Base-by-base conservation (phyloP, 2,797 vertebrate genomes). In the Oreortyx pictus region DNA sequence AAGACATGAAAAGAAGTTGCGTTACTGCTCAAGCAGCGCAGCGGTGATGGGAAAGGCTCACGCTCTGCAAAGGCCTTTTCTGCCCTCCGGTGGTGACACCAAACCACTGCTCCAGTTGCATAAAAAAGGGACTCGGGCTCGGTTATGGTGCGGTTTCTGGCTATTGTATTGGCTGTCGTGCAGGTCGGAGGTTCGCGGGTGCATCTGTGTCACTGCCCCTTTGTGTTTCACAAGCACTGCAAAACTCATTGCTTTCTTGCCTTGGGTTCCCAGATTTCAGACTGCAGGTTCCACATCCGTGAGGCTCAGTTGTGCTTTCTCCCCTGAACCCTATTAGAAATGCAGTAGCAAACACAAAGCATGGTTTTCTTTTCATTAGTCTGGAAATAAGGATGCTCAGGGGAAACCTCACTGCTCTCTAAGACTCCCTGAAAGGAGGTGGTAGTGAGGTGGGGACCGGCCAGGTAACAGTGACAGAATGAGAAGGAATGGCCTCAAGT, bases 81-180 rank as follows among this genome's bases (percentile, higher is more conserved):
- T 98, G 97, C 97, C 97, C 95, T 93, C 98, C 97, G 60, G 96
- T 97, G 98, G 97, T 72, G 88, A 70, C 91, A 81, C 20, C 60
- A 7, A 78, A 94, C 64, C 80, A 44, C 68, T 33, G 65, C 92
- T 23, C 6, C 78, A 20, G 75, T 76, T 76, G 35, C 56, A 6
- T 13, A 13, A 39, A 41, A 44, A 57, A 57, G 44, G 35, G 57
- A 13, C 2, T 27, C 15, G 13, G n/a, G 8, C 6, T 11, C 2
- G 0, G 0, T 60, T 5, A 0, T 12, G 4, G 27, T 24, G 24
- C 13, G 37, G 31, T 39, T 29, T 44, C 11, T 15, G 3, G 6
- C 20, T 17, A 0, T 1, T 0, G 0, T 1, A 27, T 14, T 39
- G 9, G 25, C 64, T 54, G 6, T 1, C 23, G 2, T 1, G 8